Evolutionary conservation across 2,113 vertebrate species (phyloP).

Genomic region (Baryphthengus martii): DNA sequence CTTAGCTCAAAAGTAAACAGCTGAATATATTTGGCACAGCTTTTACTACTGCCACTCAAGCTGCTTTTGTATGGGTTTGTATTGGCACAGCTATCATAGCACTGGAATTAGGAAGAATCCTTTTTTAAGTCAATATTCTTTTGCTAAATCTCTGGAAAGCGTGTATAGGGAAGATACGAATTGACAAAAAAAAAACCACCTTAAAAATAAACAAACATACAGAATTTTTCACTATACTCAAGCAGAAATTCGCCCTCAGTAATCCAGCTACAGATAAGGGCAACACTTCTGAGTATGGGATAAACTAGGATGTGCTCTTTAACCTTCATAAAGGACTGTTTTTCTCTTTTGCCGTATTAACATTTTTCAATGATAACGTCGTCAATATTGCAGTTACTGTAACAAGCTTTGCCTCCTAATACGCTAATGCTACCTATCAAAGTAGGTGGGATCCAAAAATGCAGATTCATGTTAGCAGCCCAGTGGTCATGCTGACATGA

Average conservation of each 20-base stretch:
- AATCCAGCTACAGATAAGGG: background rate
- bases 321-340: background rate
- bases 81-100: background rate
- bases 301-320: background rate
- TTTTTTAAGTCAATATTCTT: background rate
- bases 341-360: background rate
- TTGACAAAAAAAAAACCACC: background rate
- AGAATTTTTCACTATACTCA: background rate
- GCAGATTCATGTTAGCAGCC: background rate
- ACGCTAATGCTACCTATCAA: background rate
- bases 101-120: background rate
- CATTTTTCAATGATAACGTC: background rate
- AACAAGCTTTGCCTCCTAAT: background rate
- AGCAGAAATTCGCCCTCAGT: background rate
- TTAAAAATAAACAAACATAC: background rate
- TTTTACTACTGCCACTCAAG: slow-evolving; percentile 12
- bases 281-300: background rate
- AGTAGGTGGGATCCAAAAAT: background rate
- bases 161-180: background rate
- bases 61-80: background rate
- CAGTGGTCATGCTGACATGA: background rate
- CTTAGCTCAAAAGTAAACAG: slow-evolving; percentile 30
- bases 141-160: background rate
- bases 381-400: background rate
- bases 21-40: slow-evolving; percentile 3